Percentiles rank a stretch among this genome's conserved stretches.
Conservation (phyloP, 64 coral and sea anemone species). For the Montipora capricornis region DNA sequence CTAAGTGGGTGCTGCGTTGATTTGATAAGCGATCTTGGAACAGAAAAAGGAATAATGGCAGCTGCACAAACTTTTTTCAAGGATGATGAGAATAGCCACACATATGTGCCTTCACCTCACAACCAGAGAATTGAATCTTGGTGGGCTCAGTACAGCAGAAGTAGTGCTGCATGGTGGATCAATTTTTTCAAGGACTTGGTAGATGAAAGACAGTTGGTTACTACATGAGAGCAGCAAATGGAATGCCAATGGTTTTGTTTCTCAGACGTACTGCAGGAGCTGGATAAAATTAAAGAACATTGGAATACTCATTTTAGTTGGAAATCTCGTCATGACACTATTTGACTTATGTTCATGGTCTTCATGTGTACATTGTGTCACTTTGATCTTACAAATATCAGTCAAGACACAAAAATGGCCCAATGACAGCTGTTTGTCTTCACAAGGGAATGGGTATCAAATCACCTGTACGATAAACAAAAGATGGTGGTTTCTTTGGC, state of each 20-base stretch:
- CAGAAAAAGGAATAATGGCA: conserved; percentile 17
- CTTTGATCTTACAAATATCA: too few relatives aligned
- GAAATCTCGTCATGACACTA: conserved; percentile 33
- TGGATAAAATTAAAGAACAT: conserved; percentile 4
- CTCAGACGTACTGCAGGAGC: neutral
- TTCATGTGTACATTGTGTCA: too few relatives aligned
- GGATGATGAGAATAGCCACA: conserved; percentile 5
- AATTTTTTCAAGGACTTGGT: conserved; percentile 46
- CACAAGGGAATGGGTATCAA: too few relatives aligned
- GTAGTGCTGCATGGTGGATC: conserved; percentile 33
- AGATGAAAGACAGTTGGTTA: neutral
- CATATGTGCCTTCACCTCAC: conserved; percentile 15
- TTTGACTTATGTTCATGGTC: neutral
- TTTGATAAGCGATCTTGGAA: conserved; percentile 20
- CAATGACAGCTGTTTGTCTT: too few relatives aligned
- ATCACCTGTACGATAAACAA: too few relatives aligned
- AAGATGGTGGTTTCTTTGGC: too few relatives aligned
- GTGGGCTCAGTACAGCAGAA: conserved; percentile 10
- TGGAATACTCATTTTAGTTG: conserved; percentile 23
- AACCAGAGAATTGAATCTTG: conserved; percentile 46
- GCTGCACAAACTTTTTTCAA: neutral
- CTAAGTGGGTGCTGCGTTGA: neutral
- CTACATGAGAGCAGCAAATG: conserved; percentile 6
- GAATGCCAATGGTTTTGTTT: conserved; percentile 40
- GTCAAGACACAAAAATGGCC: too few relatives aligned